These are phyloP conservation scores for Papilio glaucus DNA, from an alignment of 1,140 invertebrate genomes.

Conservation along the genomic window DNA sequence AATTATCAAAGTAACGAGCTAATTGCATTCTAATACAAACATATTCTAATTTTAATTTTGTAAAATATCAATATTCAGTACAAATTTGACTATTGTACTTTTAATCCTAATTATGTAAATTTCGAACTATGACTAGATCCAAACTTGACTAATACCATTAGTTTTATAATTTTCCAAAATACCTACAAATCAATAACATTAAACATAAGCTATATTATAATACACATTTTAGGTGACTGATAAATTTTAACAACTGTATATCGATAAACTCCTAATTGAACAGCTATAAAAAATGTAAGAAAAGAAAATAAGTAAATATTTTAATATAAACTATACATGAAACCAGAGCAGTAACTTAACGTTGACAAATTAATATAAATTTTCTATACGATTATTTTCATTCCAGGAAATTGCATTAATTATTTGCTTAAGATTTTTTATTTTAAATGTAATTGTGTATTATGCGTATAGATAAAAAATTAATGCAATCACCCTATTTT, in stretches of 20 bases:
- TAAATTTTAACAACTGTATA: background rate
- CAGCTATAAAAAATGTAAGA: background rate
- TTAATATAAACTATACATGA: background rate
- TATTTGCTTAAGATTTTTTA: background rate
- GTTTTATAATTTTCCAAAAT: background rate
- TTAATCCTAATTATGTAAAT: too few relatives aligned
- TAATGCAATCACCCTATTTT: background rate
- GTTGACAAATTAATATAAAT: background rate
- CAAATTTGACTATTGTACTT: background rate
- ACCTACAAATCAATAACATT: background rate
- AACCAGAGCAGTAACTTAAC: too few relatives aligned
- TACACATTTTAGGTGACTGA: background rate
- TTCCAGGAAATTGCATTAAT: slow-evolving; percentile 6
- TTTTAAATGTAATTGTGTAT: background rate
- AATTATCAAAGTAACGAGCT: background rate
- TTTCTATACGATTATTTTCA: background rate
- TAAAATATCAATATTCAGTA: background rate
- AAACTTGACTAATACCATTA: background rate
- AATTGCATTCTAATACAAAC: background rate
- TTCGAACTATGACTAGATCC: background rate
- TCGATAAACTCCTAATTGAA: background rate
- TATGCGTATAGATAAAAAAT: too few relatives aligned
- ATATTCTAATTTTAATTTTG: background rate
- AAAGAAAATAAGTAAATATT: background rate
- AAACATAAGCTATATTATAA: background rate